Conservation (phyloP, 1,140 invertebrate genomes). For the Rhynchophorus ferrugineus region DNA sequence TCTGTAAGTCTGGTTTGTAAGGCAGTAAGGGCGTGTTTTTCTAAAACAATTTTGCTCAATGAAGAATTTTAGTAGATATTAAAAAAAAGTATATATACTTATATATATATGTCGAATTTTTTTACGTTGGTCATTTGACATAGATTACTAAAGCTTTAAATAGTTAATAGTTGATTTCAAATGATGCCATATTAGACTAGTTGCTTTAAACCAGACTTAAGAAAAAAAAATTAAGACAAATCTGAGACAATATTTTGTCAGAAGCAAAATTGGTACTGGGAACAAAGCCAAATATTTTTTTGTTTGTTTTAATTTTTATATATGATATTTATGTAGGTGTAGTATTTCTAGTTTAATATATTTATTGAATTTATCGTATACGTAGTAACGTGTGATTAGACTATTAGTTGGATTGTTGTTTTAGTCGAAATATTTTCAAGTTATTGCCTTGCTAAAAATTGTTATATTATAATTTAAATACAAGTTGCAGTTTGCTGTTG, state of each 20-base stretch:
- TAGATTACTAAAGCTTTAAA: no score
- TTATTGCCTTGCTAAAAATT: not conserved
- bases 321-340: constrained; percentile 22
- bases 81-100: constrained; percentile 7
- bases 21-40: not conserved
- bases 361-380: constrained; percentile 20
- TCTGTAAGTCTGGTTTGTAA: not conserved
- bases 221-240: constrained; percentile 16
- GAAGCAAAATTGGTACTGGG: constrained; percentile 42
- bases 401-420: constrained; percentile 12
- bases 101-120: no score
- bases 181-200: no score
- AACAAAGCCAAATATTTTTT: constrained; percentile 60
- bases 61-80: constrained; percentile 5
- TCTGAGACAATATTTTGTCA: constrained; percentile 21
- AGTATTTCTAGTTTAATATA: constrained; percentile 17
- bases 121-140: no score
- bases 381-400: constrained; percentile 17
- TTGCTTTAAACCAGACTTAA: constrained; percentile 27
- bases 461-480: no score
- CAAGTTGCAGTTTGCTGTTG: no score
- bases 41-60: constrained; percentile 11
- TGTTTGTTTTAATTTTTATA: constrained; percentile 51
- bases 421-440: constrained; percentile 6
- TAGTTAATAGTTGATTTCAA: no score